These are phyloP conservation scores for Stegodyphus mimosarum DNA, from an alignment of 1,140 invertebrate species.

Conservation along the genomic window DNA sequence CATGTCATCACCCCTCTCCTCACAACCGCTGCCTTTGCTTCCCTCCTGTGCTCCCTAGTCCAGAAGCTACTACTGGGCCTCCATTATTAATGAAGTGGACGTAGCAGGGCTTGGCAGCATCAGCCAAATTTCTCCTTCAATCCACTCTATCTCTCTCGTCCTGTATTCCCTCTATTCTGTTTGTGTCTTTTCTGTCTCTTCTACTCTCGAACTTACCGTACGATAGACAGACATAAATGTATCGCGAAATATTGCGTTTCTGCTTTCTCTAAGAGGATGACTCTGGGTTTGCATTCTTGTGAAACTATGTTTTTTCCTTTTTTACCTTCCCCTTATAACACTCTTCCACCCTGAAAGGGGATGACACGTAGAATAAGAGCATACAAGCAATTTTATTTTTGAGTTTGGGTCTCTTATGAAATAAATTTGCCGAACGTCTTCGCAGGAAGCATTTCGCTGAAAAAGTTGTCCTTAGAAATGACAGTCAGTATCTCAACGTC, in stretches of 20 bases:
- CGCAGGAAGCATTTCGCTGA: neutral
- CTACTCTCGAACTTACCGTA: neutral
- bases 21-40: constrained; percentile 2
- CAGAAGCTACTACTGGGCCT: constrained; percentile 26
- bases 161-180: neutral
- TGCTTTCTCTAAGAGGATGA: neutral
- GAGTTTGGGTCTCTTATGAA: neutral
- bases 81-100: constrained; percentile 56
- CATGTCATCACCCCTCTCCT: constrained; percentile 33
- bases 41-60: neutral
- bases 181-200: neutral
- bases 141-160: constrained; percentile 1
- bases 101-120: constrained; percentile 12
- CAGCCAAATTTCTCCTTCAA: constrained; percentile 30
- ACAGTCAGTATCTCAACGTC: too few relatives aligned
- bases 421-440: neutral
- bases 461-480: too few relatives aligned
- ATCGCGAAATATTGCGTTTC: constrained; percentile 37
- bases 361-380: neutral
- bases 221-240: constrained; percentile 23
- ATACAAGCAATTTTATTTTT: neutral
- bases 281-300: neutral
- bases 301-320: neutral
- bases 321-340: neutral
- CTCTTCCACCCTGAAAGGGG: neutral